Base-by-base conservation (phyloP, 2,797 vertebrate species). In the Echiichthys vipera region DNA sequence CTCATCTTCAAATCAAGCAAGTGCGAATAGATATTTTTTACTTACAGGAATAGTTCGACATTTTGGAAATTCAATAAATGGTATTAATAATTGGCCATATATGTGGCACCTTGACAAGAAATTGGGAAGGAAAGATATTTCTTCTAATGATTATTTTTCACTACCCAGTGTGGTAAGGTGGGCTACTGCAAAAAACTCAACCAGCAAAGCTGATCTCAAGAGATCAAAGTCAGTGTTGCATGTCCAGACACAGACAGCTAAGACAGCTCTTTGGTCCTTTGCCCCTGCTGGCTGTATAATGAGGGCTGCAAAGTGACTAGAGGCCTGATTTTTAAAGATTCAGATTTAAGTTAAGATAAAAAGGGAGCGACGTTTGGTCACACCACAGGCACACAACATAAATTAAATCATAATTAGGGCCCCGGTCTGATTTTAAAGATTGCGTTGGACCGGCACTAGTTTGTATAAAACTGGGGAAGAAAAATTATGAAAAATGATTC, bases 151-250 rank as follows among this genome's bases (percentile, higher is more conserved):
- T 34, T 50, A 13, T 59, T 72, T 76, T 81, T 68, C 39, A 50
- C 27, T 56, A 45, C 71, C 59, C 20, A 22, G 57, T 50, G 34
- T 32, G 59, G 36, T 37, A 53, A 63, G 59, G 36, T 37, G 50
- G 40, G 63, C 74, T 59, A 62, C 68, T 68, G 77, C 25, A 63
- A 71, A 76, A n/a, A 84, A 56, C 18, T 77, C 74, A 77, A 64
- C 46, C 73, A 65, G 73, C 54, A 84, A 81, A 84, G 69, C 82
- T 61, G 66, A 74, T 88, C 86, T 83, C 85, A 0, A 56, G 84
- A 87, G 91, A 89, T 86, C 81, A 68, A 68, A 87, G 65, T 74
- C 88, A 78, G 76, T 55, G 73, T 78, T 84, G 72, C 82, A 74
- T 81, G 74, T 85, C 84, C 68, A 74, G 56, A 69, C 74, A 81